Evolutionary conservation across 2,797 vertebrate genomes (phyloP), one percentile per base, ranked within the genome.

Genomic region (Sylvilagus floridanus): DNA sequence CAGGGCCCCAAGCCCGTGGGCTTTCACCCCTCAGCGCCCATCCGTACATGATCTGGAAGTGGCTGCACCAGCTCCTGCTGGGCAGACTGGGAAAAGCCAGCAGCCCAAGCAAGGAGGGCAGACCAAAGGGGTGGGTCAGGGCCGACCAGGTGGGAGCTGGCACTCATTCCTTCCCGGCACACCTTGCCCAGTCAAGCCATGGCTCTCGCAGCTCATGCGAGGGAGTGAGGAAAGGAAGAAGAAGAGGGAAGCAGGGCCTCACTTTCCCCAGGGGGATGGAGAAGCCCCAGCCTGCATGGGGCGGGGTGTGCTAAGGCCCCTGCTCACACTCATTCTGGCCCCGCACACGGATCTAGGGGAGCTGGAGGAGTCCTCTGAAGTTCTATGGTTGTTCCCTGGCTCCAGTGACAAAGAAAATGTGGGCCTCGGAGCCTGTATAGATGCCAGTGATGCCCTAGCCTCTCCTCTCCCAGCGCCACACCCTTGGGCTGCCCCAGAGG

Each of bases 171-270:
- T 84, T 89, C 76, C n/a, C 24, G 50, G 91, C 86, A 52, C 66
- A 71, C 30, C 69, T 57, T 30, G n/a, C 30, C 50, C 60, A 78
- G 54, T 79, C 79, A 77, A 92, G 63, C 92, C 71, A 93, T 35
- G 52, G 26, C 35, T 84, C 63, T 88, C 69, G 65, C 0, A 52
- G 10, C 52, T 91, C n/a, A 76, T 93, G 81, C 69, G 71, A 42
- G 7, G 22, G 35, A 81, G 22, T 83, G 57, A 85, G 68, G 50
- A 71, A 84, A 93, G 88, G 87, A 90, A 28, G 30, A 89, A 93
- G 30, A 75, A 54, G 62, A 72, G 65, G 42, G 88, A 91, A 66
- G 32, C 66, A 88, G 65, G 65, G 69, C 76, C 78, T 78, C 68
- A 1, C 65, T 84, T 7, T 26, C 60, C 93, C 71, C 52, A 11